Conservation (phyloP, 2,888 invertebrate species). For the Macropis europaea region DNA sequence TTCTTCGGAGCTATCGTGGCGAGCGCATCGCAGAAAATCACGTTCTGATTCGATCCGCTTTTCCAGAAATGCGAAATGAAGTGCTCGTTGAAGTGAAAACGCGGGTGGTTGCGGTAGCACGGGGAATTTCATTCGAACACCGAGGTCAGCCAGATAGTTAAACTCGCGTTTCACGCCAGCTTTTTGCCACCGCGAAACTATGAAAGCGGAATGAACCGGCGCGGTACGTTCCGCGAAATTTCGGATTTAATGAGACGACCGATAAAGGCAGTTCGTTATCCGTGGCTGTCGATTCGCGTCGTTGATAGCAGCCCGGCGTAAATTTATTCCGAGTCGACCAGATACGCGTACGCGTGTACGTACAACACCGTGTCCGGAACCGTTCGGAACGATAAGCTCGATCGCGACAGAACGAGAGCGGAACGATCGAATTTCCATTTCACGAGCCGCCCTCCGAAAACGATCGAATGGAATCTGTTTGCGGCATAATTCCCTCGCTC, state of each 20-base stretch:
- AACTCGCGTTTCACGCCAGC: too few species aligned
- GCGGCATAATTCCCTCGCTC: constrained; percentile 16
- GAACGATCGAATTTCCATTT: constrained; percentile 37
- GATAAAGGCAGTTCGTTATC: constrained; percentile 13
- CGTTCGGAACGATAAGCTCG: constrained; percentile 37
- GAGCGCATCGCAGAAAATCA: too few species aligned
- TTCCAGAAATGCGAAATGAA: too few species aligned
- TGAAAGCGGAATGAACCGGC: too few species aligned
- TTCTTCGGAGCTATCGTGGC: too few species aligned
- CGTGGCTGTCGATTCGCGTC: constrained; percentile 39
- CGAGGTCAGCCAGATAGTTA: too few species aligned
- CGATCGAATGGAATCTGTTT: constrained; percentile 33
- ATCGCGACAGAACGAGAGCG: constrained; percentile 29
- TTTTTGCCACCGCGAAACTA: too few species aligned
- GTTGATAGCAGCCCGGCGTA: constrained; percentile 26
- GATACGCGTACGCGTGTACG: neutral
- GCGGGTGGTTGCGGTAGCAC: too few species aligned
- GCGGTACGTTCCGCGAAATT: neutral
- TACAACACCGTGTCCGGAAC: too few species aligned
- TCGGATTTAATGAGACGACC: neutral
- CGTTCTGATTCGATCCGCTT: too few species aligned
- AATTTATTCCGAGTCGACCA: constrained; percentile 42
- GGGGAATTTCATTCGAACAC: too few species aligned
- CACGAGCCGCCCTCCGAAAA: neutral
- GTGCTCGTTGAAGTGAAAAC: neutral